Base-by-base conservation (phyloP, 2,888 invertebrate species). In the Caenorhabditis drosophilae region DNA sequence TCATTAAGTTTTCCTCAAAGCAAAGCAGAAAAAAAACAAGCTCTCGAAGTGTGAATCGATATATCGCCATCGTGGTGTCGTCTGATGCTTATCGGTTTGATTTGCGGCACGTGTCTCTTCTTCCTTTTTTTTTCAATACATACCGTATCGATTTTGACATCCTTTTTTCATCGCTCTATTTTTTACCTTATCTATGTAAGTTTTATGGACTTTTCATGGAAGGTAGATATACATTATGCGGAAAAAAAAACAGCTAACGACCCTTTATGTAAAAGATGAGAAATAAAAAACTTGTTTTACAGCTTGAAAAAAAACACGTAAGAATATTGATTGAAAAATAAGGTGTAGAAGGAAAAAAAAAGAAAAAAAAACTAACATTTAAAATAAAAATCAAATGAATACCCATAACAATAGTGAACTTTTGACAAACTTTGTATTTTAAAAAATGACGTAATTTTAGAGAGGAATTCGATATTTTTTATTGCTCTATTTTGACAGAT, bases 121-220 rank as follows among this genome's bases (percentile, higher is more conserved):
- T 34, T 23, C 25, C 25, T 20, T n/a, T n/a, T n/a, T 18, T 7
- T 22, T 47, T 2, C 6, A 31, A 31, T 12, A 12, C 12, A 9
- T 31, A 31, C 31, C 31, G 31, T 31, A 31, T 31, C 12, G n/a
- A n/a, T 31, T 31, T 31, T 31, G 31, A 12, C 12, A 12, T 31
- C 31, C 12, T 31, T 6, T 12, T 9, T 31, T 6, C 31, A 23
- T 26, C 54, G 50, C 60, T 53, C 49, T 60, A 60, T 16, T 25
- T 54, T 49, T 45, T 53, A 23, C 38, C 41, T 40, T 31, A 23
- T 27, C 26, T 50, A 38, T 50, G 40, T 22, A 59, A 59, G 59
- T 60, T 60, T 60, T 54, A 60, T 60, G 54, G 61, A 61, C 54
- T 50, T 54, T 51, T 31, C 44, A n/a, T n/a, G n/a, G n/a, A n/a